phyloP scores from a whole-genome alignment of 2,888 invertebrate genomes.

The Metopia argyrocephala region DNA sequence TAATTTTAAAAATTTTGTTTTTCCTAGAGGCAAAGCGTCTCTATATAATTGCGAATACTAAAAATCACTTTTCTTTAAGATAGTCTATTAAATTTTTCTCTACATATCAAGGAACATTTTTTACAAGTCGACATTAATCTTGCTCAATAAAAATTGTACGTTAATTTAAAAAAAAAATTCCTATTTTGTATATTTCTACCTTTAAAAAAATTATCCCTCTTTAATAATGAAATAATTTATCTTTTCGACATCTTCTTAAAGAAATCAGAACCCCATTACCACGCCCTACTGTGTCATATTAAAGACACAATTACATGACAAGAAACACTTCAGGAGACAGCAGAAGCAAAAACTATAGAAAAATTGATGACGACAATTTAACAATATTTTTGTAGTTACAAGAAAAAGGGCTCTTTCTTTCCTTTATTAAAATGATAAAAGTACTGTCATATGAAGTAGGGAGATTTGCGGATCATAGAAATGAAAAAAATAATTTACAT shows the following conservation, averaged over 20 bases:
- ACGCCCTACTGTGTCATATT: constrained; percentile 63
- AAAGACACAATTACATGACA: constrained; percentile 51
- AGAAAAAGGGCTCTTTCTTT: constrained; percentile 17
- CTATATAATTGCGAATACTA: too few species aligned
- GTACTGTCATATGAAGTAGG: not conserved
- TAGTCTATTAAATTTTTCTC: too few species aligned
- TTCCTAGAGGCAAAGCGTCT: too few species aligned
- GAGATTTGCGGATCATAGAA: not conserved
- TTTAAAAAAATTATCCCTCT: too few species aligned
- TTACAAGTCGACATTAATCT: too few species aligned
- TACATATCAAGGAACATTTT: too few species aligned
- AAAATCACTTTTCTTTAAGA: too few species aligned
- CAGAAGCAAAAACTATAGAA: not conserved
- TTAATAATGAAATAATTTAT: constrained; percentile 60
- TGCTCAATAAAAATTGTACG: too few species aligned
- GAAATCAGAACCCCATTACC: constrained; percentile 40
- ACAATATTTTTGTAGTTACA: constrained; percentile 19
- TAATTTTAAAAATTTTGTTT: too few species aligned
- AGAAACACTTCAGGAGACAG: constrained; percentile 20
- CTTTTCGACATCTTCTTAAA: constrained; percentile 40
- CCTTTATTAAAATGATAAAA: constrained; percentile 47
- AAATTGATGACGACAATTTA: constrained; percentile 20
- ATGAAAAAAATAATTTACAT: not conserved
- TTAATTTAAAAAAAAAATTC: too few species aligned
- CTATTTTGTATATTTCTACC: too few species aligned